Evolutionary conservation across 1,140 invertebrate species (phyloP), one percentile per base, ranked within the genome.

Genomic region (Augochlora pura): DNA sequence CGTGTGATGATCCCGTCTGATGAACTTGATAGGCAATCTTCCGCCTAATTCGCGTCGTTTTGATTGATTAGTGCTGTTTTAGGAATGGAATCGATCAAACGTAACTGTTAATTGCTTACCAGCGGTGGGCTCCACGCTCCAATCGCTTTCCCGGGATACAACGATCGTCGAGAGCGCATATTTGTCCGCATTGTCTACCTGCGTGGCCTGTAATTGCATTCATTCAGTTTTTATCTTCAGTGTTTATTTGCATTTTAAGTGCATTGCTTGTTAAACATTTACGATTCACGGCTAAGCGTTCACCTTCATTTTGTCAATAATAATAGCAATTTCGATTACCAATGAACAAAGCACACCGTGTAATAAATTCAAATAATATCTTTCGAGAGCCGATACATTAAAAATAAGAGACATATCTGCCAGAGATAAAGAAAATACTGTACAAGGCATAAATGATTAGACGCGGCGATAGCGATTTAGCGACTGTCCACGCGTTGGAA

Each of bases 151-250:
- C 85, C 94, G 91, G 21, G 94, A 94, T 39, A 97, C 93, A 68
- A 96, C 95, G 52, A 98, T 93, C 0, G 97, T 98, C 8, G 97
- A 96, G 74, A 98, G 91, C 5, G 97, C 96, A 90, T 97, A 98
- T 60, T 97, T 94, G 92, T 98, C 98, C 0, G 95, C 93, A 93
- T 98, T 98, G 91, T 99, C 97, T 65, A 96, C 94, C 91, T 98
- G 97, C 0, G 96, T 97, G 23, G 97, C 97, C 95, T 97, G 91
- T 3, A 88, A 57, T 57, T 21, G 6, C 1, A n/a, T 9, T 57
- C n/a, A n/a, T 57, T 8, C 18, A 0, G 9, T 57, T 21, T 21
- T 52, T 7, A 52, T 18, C 12, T 14, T 10, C 39, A 42, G 39
- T 0, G 6, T n/a, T n/a, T n/a, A 12, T 4, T 2, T 32, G 32